Percentiles rank a stretch among this genome's conserved stretches.
phyloP scores from a whole-genome alignment of 2,113 vertebrate genomes.

The Parus major region DNA sequence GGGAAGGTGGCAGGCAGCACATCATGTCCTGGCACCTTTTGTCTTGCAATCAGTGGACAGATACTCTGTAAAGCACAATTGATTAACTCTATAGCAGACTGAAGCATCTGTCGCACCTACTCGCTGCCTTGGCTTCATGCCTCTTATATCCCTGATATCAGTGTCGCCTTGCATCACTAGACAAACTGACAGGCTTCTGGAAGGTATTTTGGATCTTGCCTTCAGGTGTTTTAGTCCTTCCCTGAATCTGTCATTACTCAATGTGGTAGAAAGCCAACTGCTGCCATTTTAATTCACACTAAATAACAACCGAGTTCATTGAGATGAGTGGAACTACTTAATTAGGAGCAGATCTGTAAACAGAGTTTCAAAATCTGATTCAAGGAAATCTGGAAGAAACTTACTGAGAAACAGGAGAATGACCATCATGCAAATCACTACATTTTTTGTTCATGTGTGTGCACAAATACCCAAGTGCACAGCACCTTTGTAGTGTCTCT shows the following conservation, averaged over 20 bases:
- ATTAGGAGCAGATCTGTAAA: background rate
- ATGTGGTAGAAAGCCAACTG: background rate
- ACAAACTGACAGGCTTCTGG: background rate
- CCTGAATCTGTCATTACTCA: background rate
- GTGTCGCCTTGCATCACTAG: background rate
- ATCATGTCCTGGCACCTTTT: background rate
- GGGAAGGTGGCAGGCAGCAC: background rate
- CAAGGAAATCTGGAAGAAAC: background rate
- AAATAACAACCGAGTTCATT: background rate
- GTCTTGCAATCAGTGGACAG: background rate
- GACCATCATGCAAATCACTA: background rate
- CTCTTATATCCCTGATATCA: background rate
- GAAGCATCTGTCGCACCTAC: background rate
- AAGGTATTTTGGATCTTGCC: background rate
- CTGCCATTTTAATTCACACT: background rate
- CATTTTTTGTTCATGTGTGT: rapidly evolving
- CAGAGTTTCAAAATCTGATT: background rate
- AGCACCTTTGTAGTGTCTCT: background rate
- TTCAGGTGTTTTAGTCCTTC: background rate
- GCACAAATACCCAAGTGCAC: rapidly evolving
- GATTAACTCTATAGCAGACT: background rate
- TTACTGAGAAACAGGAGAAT: background rate
- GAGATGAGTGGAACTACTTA: background rate
- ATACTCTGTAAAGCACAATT: background rate
- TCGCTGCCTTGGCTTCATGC: background rate